phyloP scores from a whole-genome alignment of 1,140 invertebrate genomes.

The Cherax quadricarinatus region DNA sequence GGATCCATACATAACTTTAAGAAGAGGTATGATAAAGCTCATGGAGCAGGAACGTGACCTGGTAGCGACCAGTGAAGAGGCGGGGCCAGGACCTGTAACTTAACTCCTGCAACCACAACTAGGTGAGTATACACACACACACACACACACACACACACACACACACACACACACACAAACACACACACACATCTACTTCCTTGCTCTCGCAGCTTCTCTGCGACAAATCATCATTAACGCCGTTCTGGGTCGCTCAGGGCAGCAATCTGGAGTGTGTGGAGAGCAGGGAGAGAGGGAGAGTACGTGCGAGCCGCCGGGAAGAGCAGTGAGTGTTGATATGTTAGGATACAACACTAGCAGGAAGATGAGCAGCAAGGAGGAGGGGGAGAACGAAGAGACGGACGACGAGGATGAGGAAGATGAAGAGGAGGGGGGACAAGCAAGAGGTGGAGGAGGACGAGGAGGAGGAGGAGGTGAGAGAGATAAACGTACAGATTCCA shows the following conservation, averaged over 20 bases:
- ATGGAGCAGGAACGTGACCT: too few relatives aligned
- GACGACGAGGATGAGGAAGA: neutral
- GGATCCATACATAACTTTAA: too few relatives aligned
- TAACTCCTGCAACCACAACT: too few relatives aligned
- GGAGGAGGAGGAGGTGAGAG: neutral
- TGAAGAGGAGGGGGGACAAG: neutral
- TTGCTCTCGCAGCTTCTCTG: neutral
- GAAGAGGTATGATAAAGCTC: too few relatives aligned
- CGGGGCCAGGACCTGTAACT: too few relatives aligned
- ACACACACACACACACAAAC: too few relatives aligned
- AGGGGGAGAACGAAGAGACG: neutral
- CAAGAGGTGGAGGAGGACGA: neutral
- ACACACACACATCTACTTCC: too few relatives aligned
- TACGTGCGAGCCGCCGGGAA: neutral
- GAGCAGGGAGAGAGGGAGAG: neutral
- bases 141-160: too few relatives aligned
- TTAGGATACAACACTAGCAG: too few relatives aligned
- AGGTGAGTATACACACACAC: too few relatives aligned
- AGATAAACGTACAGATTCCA: neutral
- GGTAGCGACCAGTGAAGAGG: too few relatives aligned
- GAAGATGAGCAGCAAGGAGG: neutral
- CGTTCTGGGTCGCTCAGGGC: neutral
- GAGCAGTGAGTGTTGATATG: neutral
- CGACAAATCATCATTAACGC: slow-evolving; percentile 7
- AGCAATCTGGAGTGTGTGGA: neutral